Evolutionary conservation across 1,140 invertebrate genomes (phyloP).

Genomic region (Sinonovacula constricta): DNA sequence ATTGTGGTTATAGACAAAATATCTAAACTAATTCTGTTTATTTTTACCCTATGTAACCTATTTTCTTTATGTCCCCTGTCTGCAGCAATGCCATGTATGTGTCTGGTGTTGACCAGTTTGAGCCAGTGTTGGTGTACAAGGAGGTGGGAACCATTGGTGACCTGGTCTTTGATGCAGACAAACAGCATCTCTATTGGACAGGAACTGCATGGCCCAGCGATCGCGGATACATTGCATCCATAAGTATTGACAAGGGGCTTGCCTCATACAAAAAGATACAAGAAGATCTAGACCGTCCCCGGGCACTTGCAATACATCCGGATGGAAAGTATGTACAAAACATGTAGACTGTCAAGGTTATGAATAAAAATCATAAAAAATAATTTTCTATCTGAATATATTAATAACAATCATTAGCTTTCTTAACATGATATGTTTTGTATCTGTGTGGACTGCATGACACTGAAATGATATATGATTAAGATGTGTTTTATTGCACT

Average conservation of each 20-base stretch:
- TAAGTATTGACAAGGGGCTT: conserved; percentile 56
- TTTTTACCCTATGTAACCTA: no score
- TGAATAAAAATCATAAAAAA: no score
- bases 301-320: conserved; percentile 57
- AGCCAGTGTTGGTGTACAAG: conserved; percentile 57
- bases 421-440: no score
- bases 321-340: conserved; percentile 68
- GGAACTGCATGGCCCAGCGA: conserved; percentile 52
- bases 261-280: conserved; percentile 52
- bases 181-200: conserved; percentile 65
- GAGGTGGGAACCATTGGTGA: conserved; percentile 58
- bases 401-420: no score
- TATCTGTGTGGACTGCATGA: no score
- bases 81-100: conserved; percentile 59
- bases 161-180: conserved; percentile 53
- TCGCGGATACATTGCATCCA: conserved; percentile 57
- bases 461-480: no score
- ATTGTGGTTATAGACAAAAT: no score
- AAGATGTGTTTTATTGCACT: no score
- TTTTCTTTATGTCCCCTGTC: neutral
- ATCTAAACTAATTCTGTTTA: no score
- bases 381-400: no score
- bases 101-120: conserved; percentile 54
- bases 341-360: no score
- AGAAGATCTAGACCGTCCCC: conserved; percentile 54